phyloP scores from a whole-genome alignment of 1,140 invertebrate species.

The Pseudobourletiella spinata region DNA sequence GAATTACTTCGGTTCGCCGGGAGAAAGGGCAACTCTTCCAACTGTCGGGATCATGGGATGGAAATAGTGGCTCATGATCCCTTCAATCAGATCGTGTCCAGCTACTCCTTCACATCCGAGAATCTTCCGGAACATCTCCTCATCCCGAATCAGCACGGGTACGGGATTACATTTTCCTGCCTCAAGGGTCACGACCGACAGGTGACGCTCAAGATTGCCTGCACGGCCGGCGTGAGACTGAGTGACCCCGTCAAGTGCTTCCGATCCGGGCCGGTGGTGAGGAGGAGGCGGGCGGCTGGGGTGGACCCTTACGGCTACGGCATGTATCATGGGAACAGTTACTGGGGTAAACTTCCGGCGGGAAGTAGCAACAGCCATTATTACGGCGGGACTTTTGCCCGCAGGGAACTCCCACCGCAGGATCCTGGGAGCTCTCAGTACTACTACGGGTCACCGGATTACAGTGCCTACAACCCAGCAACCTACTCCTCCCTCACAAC shows the following conservation, averaged over 20 bases:
- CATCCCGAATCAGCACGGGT: conserved; percentile 34
- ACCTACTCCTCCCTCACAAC: no score
- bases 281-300: conserved; percentile 9
- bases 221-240: conserved; percentile 16
- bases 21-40: neutral
- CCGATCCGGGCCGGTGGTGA: conserved; percentile 11
- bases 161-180: conserved; percentile 30
- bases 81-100: conserved; percentile 26
- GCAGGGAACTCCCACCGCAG: no score
- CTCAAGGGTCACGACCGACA: neutral
- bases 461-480: no score
- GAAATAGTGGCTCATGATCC: conserved; percentile 29
- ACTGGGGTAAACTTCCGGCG: no score
- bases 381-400: no score
- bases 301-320: neutral
- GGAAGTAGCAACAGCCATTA: neutral
- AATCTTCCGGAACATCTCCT: conserved; percentile 25
- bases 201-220: conserved; percentile 24
- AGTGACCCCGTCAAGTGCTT: conserved; percentile 21
- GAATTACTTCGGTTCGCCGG: conserved; percentile 16
- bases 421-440: no score
- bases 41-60: conserved; percentile 17
- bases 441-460: no score
- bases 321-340: neutral
- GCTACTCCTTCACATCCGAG: conserved; percentile 15